Evolutionary conservation across 2,113 vertebrate genomes (phyloP).

Genomic region (Atrichornis clamosus): DNA sequence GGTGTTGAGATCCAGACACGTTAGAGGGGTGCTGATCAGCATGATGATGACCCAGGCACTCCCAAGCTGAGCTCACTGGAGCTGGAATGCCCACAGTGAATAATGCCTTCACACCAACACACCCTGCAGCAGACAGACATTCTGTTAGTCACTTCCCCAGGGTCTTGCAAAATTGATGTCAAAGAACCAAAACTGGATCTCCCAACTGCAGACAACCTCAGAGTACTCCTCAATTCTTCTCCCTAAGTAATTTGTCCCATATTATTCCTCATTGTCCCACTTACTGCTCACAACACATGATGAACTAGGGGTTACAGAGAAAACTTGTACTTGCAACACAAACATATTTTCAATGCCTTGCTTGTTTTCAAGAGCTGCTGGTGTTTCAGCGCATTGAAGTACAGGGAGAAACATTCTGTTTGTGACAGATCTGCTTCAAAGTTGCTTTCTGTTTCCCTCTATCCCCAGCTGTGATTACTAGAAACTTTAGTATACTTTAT

Average conservation of each 20-base stretch:
- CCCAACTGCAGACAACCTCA: not conserved
- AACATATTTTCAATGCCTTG: not conserved
- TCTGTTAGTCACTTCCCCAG: not conserved
- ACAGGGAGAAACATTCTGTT: not conserved
- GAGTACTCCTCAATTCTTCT: not conserved
- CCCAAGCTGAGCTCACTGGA: not conserved
- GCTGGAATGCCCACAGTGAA: not conserved
- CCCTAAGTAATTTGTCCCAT: not conserved
- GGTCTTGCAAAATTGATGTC: not conserved
- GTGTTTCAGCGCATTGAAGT: not conserved
- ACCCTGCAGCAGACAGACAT: not conserved
- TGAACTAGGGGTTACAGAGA: not conserved
- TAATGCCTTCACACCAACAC: accelerated
- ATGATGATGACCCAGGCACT: accelerated
- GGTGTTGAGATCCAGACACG: not conserved
- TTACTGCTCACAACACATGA: not conserved
- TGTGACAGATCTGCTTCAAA: constrained; percentile 38
- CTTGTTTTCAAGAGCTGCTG: constrained; percentile 32
- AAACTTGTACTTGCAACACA: not conserved
- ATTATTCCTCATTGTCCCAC: not conserved
- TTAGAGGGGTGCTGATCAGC: not conserved
- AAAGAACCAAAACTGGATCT: not conserved
- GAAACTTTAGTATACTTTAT: constrained; percentile 12
- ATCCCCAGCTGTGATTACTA: constrained; percentile 44
- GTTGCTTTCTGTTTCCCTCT: constrained; percentile 17